A percentile compares a stretch with the other conserved stretches of the same genome.
These are phyloP conservation scores for Limosa lapponica DNA, from an alignment of 2,797 vertebrate genomes.

Conservation along the genomic window DNA sequence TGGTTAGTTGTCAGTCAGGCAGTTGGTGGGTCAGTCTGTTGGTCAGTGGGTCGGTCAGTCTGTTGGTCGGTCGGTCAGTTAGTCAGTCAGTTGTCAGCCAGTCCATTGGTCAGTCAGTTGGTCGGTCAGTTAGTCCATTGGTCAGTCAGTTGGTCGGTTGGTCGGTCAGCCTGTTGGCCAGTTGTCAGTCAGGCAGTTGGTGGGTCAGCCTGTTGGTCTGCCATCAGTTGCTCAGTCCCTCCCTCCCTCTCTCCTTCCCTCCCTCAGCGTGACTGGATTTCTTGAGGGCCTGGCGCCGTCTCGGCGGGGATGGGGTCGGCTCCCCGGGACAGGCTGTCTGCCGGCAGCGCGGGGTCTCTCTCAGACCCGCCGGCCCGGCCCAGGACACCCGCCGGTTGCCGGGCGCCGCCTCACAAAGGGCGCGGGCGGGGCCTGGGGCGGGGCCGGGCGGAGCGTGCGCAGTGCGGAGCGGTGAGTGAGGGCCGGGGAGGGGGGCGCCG, in stretches of 20 bases:
- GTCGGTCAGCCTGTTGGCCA: too few species aligned
- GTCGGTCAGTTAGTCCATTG: too few species aligned
- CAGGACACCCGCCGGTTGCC: accelerated
- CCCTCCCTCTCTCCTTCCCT: background rate
- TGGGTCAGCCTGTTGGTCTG: background rate
- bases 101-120: too few species aligned
- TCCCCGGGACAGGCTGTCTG: background rate
- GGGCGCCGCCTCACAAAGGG: background rate
- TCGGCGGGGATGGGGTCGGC: background rate
- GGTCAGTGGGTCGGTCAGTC: too few species aligned
- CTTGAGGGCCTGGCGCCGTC: background rate
- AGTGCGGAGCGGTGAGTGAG: background rate
- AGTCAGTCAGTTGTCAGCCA: too few species aligned
- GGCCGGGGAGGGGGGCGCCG: background rate
- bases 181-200: background rate
- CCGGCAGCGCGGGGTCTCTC: background rate
- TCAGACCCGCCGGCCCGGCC: too few species aligned
- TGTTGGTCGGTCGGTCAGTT: too few species aligned
- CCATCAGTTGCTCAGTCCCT: background rate
- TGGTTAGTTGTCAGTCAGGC: too few species aligned
- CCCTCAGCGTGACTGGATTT: background rate
- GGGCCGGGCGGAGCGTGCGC: background rate
- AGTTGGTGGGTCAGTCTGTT: too few species aligned
- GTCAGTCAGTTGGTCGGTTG: too few species aligned
- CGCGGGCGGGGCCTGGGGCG: background rate